phyloP scores from a whole-genome alignment of 2,888 invertebrate species.

The Tipula confusa region DNA sequence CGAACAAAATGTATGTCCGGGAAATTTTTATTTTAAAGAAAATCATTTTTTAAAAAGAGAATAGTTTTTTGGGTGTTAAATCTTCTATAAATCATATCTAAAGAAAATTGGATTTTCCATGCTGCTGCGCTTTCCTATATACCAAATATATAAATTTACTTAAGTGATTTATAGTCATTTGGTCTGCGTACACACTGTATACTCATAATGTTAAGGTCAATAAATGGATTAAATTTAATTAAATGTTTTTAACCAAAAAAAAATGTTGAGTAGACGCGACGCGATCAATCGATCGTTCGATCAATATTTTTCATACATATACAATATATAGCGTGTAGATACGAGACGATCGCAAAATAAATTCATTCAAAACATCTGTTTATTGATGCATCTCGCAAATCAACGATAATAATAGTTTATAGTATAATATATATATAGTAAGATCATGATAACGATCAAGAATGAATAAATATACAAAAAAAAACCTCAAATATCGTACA shows the following conservation, averaged over 20 bases:
- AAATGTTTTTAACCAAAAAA: not conserved
- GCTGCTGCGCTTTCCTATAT: not conserved
- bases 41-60: not conserved
- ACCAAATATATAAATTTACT: too few relatives aligned
- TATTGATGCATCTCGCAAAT: constrained; percentile 3
- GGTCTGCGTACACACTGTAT: not conserved
- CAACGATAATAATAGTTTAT: constrained; percentile 25
- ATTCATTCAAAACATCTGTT: constrained; percentile 20
- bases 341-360: not conserved
- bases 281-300: not conserved
- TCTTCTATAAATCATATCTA: not conserved
- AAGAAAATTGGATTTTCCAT: constrained; percentile 9
- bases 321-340: too few relatives aligned
- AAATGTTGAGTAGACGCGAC: not conserved
- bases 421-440: not conserved
- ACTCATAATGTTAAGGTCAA: not conserved
- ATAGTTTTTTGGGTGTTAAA: constrained; percentile 15
- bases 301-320: not conserved
- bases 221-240: not conserved
- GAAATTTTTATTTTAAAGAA: not conserved
- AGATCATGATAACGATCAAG: constrained; percentile 1
- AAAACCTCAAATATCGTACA: not conserved
- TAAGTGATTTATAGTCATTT: not conserved
- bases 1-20: not conserved
- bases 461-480: not conserved